Evolutionary conservation across 2,113 vertebrate species (phyloP).

Genomic region (Heterotilapia buettikoferi): DNA sequence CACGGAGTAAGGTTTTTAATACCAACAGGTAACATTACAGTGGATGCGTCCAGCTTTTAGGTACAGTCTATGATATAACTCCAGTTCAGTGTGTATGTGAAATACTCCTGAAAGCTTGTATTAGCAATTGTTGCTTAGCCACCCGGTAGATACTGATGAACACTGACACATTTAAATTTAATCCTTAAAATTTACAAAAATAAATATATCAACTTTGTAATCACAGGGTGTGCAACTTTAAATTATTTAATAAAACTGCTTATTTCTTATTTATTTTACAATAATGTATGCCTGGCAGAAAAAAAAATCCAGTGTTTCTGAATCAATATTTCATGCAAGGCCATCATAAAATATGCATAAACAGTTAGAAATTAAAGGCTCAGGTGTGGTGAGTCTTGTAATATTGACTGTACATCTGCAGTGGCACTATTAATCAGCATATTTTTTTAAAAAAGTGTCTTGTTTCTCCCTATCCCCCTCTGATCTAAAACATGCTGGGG

Average conservation of each 20-base stretch:
- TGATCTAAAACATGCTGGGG: neutral
- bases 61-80: neutral
- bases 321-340: slow-evolving; percentile 19
- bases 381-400: neutral
- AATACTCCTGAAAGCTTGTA: neutral
- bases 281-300: neutral
- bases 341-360: neutral
- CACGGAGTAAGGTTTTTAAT: too few relatives aligned
- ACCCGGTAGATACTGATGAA: neutral
- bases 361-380: neutral
- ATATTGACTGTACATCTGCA: neutral
- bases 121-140: neutral
- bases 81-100: neutral
- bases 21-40: neutral
- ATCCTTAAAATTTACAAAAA: neutral
- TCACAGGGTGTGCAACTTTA: neutral
- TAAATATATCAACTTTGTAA: neutral
- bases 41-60: neutral
- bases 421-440: neutral
- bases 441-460: neutral
- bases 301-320: neutral
- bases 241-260: neutral
- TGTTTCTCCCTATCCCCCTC: neutral
- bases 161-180: neutral
- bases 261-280: neutral